Evolutionary conservation across 2,797 vertebrate species (phyloP).

Genomic region (Calcarius lapponicus): DNA sequence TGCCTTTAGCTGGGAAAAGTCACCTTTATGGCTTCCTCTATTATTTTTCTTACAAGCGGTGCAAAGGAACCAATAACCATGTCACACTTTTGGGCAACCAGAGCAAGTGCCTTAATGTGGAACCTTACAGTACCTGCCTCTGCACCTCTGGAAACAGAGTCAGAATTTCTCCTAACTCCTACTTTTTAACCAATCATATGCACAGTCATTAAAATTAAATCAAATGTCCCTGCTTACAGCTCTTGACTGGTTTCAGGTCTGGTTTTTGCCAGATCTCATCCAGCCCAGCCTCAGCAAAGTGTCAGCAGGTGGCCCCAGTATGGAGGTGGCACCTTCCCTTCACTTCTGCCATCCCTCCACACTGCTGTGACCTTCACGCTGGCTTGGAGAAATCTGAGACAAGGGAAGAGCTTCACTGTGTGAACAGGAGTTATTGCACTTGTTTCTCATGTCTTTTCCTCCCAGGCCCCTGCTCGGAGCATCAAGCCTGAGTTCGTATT

Average conservation of each 20-base stretch:
- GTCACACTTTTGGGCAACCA: background rate
- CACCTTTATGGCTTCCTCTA: background rate
- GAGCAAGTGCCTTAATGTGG: background rate
- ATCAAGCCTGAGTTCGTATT: background rate
- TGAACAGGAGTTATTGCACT: background rate
- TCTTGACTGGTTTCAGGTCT: background rate
- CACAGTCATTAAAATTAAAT: background rate
- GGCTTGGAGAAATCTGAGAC: background rate
- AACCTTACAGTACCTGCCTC: background rate
- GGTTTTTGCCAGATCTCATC: background rate
- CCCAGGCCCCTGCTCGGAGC: background rate
- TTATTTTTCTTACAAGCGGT: background rate
- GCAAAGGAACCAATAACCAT: background rate
- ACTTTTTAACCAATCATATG: background rate
- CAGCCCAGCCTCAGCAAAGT: background rate
- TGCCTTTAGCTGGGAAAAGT: background rate
- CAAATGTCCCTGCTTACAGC: background rate
- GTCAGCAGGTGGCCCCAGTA: fast-evolving
- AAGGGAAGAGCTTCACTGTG: background rate
- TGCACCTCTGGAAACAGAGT: background rate
- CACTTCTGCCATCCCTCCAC: fast-evolving
- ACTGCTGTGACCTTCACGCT: background rate
- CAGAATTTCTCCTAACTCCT: background rate
- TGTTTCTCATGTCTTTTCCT: background rate
- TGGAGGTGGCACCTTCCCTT: fast-evolving